phyloP scores from a whole-genome alignment of 2,888 invertebrate genomes.

The Harpagoxenus sublaevis region DNA sequence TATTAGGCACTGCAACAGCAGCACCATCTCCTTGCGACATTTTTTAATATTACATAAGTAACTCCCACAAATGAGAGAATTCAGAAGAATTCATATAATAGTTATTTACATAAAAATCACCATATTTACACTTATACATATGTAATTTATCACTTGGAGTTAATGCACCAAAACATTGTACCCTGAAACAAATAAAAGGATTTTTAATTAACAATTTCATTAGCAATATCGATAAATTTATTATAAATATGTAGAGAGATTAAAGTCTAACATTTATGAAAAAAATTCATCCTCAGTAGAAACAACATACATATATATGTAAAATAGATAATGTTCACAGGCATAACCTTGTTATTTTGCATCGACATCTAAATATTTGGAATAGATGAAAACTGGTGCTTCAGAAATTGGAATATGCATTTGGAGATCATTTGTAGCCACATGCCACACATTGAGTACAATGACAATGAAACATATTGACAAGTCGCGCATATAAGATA shows the following conservation, averaged over 20 bases:
- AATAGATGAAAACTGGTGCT: background rate
- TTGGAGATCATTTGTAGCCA: background rate
- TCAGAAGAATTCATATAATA: slow-evolving; percentile 29
- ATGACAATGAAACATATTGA: background rate
- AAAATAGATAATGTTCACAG: background rate
- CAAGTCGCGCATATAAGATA: background rate
- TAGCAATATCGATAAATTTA: background rate
- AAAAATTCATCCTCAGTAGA: background rate
- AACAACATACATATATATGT: background rate
- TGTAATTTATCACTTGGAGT: slow-evolving; percentile 53
- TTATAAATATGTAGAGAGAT: background rate
- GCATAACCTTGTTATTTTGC: slow-evolving; percentile 58
- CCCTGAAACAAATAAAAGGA: slow-evolving; percentile 61
- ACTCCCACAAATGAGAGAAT: slow-evolving; percentile 23
- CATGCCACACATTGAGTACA: background rate
- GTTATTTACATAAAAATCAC: slow-evolving; percentile 24
- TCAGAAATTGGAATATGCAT: background rate
- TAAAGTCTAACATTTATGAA: background rate
- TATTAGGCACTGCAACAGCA: slow-evolving; percentile 76
- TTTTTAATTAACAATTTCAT: background rate
- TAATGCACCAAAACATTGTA: slow-evolving; percentile 19
- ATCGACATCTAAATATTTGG: background rate
- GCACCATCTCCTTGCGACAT: slow-evolving; percentile 81
- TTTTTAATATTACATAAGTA: slow-evolving; percentile 65
- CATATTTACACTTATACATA: slow-evolving; percentile 41